Evolutionary conservation across 2,797 vertebrate species (phyloP), one percentile per base, ranked within the genome.

Genomic region (Sebastiscus albofasciatus): DNA sequence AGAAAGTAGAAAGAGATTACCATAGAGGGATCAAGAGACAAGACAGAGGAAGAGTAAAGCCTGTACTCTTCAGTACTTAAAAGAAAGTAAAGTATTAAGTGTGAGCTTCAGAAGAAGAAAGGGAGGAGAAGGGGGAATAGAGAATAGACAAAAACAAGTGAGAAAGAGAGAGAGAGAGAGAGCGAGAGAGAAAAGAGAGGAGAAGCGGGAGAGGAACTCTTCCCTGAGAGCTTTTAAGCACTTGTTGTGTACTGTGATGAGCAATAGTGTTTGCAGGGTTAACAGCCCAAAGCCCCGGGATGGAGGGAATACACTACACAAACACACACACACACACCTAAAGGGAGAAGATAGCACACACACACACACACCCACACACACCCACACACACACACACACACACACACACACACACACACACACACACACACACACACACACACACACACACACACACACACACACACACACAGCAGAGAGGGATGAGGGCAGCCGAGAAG

Each of bases 241-340:
- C 81, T 72, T 29, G 79, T 84, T 87, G 85, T 90, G 88, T 85
- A 29, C 77, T 69, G 82, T 83, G 86, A 89, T 93, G 81, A 92
- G 86, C 6, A 77, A 73, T 75, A 27, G 81, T 91, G 87, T 93
- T 92, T 84, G 87, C 72, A 65, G 82, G 88, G 84, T 89, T 89
- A 93, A 90, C 83, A 66, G 80, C 52, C 71, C 69, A 34, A 79
- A 86, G 69, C 73, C 39, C 12, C 6, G 62, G 75, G 79, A 80
- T 20, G 42, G 61, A 83, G 84, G 75, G 61, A 75, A 77, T 49
- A 79, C 66, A 72, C 75, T 75, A 31, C 46, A 70, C 36, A 79
- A 66, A 54, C 34, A 71, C 13, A 72, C 31, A 64, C 22, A 67
- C 39, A 73, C 61, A 81, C 73, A 52, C 54, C 62, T 33, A 33